A percentile compares a stretch with the other conserved stretches of the same genome.
phyloP scores from a whole-genome alignment of 2,113 vertebrate species.

The Eleginops maclovinus region DNA sequence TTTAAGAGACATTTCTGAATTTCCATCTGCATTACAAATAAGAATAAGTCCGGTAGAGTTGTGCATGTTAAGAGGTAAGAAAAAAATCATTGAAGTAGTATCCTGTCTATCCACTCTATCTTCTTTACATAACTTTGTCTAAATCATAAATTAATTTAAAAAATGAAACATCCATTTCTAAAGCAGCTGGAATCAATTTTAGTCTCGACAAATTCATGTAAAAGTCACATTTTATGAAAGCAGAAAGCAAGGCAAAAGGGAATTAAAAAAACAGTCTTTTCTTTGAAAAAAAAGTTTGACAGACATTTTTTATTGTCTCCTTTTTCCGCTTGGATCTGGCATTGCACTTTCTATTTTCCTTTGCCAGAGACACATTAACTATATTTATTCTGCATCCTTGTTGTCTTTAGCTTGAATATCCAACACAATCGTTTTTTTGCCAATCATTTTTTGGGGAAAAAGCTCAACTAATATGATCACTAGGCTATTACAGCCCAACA shows the following conservation, averaged over 20 bases:
- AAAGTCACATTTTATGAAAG: no score
- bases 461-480: background rate
- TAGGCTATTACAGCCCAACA: background rate
- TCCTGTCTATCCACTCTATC: no score
- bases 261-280: no score
- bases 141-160: background rate
- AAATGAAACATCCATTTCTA: no score
- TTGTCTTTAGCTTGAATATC: background rate
- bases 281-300: no score
- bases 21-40: background rate
- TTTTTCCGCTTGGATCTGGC: background rate
- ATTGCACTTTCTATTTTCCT: background rate
- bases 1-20: background rate
- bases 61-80: background rate
- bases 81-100: background rate
- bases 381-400: background rate
- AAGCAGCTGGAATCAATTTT: no score
- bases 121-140: background rate
- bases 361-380: background rate
- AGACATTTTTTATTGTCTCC: background rate
- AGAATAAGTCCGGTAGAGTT: no score
- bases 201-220: no score
- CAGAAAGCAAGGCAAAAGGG: no score
- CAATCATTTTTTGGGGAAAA: no score
- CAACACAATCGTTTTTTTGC: background rate